Percentiles rank a stretch among this genome's conserved stretches.
phyloP scores from a whole-genome alignment of 2,797 vertebrate genomes.

The Diglossa cyanea region DNA sequence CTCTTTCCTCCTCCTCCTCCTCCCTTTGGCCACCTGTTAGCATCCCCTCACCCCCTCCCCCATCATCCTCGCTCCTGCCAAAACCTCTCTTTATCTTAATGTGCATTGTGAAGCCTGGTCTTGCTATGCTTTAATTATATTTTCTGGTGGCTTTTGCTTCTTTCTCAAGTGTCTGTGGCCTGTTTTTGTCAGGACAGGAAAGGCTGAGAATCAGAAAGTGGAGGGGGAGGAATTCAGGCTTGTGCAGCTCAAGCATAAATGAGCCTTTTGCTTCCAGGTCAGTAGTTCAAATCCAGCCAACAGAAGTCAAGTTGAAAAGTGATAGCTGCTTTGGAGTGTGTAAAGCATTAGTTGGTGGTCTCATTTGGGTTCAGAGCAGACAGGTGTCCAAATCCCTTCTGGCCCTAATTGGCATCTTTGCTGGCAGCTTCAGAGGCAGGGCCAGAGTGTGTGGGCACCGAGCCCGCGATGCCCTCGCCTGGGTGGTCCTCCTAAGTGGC shows the following conservation, averaged over 20 bases:
- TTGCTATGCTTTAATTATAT: neutral
- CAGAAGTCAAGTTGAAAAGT: neutral
- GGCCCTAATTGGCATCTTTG: slow-evolving; percentile 18
- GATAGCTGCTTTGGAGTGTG: neutral
- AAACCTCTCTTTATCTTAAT: slow-evolving; percentile 17
- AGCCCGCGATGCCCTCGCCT: neutral
- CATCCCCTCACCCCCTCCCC: neutral
- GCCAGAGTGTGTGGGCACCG: neutral
- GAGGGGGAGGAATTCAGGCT: neutral
- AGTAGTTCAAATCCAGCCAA: slow-evolving; percentile 25
- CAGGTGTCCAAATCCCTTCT: slow-evolving; percentile 19
- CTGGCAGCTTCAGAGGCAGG: slow-evolving; percentile 3
- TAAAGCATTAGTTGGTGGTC: slow-evolving; percentile 40
- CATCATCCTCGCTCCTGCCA: neutral
- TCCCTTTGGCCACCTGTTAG: slow-evolving; percentile 52
- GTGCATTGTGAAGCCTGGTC: neutral
- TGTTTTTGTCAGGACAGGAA: neutral
- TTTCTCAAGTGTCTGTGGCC: neutral
- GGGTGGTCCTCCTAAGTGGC: slow-evolving; percentile 13
- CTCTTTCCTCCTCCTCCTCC: neutral
- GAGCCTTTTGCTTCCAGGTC: slow-evolving; percentile 45
- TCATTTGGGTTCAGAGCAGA: neutral
- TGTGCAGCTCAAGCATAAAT: neutral
- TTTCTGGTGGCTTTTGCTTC: neutral
- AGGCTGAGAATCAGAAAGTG: neutral